Percentiles rank a stretch among this genome's conserved stretches.
phyloP scores from a whole-genome alignment of 1,140 invertebrate genomes.

The Drosophila nigrodunni region DNA sequence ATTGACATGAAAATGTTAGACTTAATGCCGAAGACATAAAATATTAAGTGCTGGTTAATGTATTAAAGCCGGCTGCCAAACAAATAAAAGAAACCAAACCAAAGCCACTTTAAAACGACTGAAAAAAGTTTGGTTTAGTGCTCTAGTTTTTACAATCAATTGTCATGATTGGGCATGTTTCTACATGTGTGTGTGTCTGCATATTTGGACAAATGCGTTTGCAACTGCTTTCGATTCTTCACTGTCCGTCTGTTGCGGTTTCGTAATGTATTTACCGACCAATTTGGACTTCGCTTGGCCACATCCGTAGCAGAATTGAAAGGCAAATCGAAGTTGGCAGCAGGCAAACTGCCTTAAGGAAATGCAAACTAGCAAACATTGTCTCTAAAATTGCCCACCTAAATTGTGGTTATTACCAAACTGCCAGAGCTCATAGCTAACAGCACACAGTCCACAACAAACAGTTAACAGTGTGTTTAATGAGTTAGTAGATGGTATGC shows the following conservation, averaged over 20 bases:
- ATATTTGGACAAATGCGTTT: not conserved
- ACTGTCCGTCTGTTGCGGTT: slow-evolving; percentile 29
- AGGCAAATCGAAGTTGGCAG: slow-evolving; percentile 19
- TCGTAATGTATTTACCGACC: slow-evolving; percentile 21
- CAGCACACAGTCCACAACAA: not conserved
- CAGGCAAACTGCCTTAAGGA: slow-evolving; percentile 23
- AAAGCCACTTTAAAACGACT: slow-evolving; percentile 4
- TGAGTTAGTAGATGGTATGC: not conserved
- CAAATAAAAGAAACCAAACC: not conserved
- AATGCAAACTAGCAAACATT: slow-evolving; percentile 12
- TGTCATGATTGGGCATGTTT: not conserved
- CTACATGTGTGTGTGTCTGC: not conserved
- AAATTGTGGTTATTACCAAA: not conserved
- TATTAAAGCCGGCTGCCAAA: not conserved
- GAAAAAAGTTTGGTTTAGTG: not conserved
- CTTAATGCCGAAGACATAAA: slow-evolving; percentile 14
- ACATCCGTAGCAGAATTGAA: slow-evolving; percentile 36
- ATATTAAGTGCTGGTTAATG: slow-evolving; percentile 16
- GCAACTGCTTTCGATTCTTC: not conserved
- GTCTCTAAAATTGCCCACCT: not conserved
- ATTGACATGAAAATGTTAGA: slow-evolving; percentile 4
- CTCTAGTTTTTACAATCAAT: not conserved
- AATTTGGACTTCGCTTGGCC: slow-evolving; percentile 4
- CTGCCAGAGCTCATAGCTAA: not conserved
- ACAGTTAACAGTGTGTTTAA: slow-evolving; percentile 2